Evolutionary conservation across 2,888 invertebrate genomes (phyloP), one percentile per base, ranked within the genome.

Genomic region (Lumbricus terrestris): DNA sequence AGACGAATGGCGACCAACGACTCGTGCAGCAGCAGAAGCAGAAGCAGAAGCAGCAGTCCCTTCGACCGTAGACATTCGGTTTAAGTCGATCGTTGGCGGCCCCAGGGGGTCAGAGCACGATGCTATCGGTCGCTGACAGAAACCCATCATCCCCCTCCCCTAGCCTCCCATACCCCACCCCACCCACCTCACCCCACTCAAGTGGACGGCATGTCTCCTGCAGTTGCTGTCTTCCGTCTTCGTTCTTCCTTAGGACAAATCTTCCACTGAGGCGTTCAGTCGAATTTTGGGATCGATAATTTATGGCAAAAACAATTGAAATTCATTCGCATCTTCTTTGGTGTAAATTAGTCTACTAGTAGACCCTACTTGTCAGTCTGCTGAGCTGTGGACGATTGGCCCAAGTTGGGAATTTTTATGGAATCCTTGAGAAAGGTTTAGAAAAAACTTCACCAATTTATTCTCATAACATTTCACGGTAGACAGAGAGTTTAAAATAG

Each of bases 1-100:
- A 69, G 69, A 69, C n/a, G 69, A 69, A 69, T 69, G 69, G 69
- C 69, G 69, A n/a, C 69, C 69, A 69, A 69, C 69, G 69, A 69
- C 69, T 69, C 69, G 69, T 69, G 69, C 69, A 69, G n/a, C n/a
- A n/a, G n/a, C n/a, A n/a, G n/a, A n/a, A n/a, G n/a, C n/a, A n/a
- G n/a, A n/a, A n/a, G 69, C 69, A 69, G n/a, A n/a, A n/a, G n/a
- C n/a, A n/a, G n/a, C 69, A 69, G 69, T 69, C 69, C 69, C 69
- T 29, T 69, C 69, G 69, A 69, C 69, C 69, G 69, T 69, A 69
- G 69, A 69, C n/a, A n/a, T 69, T 69, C 69, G 69, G 69, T 69
- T 69, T 69, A 69, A 69, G 69, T 69, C 69, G 69, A 69, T 69
- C 69, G 69, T 69, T n/a, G 69, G 69, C n/a, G 69, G 69, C 69